Base-by-base conservation (phyloP, 2,888 invertebrate species). In the Cataglyphis rosenhaueri region DNA sequence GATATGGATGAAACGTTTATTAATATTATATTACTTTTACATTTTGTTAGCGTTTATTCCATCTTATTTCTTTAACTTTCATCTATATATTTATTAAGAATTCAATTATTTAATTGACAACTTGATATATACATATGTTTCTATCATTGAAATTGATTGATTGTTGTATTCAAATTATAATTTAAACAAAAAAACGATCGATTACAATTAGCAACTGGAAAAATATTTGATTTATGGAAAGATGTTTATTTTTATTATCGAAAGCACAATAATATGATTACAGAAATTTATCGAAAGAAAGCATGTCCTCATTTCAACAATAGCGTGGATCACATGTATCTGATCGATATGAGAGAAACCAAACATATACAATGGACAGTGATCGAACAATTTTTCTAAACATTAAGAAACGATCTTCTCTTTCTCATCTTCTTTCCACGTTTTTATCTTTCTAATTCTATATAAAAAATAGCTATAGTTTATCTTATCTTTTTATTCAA, bases 251-350 rank as follows among this genome's bases (percentile, higher is more conserved):
- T 55, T 38, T 18, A 76, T 66, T 38, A 66, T 66, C 41, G 29
- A 18, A 8, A 18, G 18, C 10, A 18, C 0, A 21, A 8, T 21
- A 55, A 52, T 25, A 2, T 6, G n/a, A 65, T 38, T 65, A 65
- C 5, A 29, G 66, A 55, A 29, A 29, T 55, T 66, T 41, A 66
- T 6, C 35, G n/a, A 10, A 75, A 48, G 21, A 52, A 76, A 66
- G 38, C 25, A 5, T 12, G n/a, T 12, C 29, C 29, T 55, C n/a
- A 29, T 66, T 66, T 52, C 25, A 38, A 10, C n/a, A 57, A 18
- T 10, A 41, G 15, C 18, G 41, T 12, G 44, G 25, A 12, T 75
- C 21, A 5, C 15, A 21, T 25, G 25, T 25, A 3, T 25, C 52
- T 25, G 6, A 25, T 65, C 1, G n/a, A 65, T 25, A 21, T 38